A percentile compares a stretch with the other conserved stretches of the same genome.
Evolutionary conservation across 2,113 vertebrate genomes (phyloP).

Genomic region (Sigmodon hispidus): DNA sequence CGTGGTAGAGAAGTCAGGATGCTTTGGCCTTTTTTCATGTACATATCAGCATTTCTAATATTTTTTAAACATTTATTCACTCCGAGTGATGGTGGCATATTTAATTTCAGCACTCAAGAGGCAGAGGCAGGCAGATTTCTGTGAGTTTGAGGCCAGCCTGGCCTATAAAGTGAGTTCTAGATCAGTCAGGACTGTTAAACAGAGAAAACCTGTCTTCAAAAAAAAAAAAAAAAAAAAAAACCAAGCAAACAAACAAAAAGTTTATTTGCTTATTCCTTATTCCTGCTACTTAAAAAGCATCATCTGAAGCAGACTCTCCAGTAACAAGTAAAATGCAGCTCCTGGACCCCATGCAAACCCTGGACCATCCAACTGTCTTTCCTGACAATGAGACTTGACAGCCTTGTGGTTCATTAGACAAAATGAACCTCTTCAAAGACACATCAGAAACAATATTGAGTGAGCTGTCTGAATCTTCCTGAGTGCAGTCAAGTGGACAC

Average conservation of each 20-base stretch:
- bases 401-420: background rate
- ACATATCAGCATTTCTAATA: background rate
- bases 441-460: background rate
- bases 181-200: background rate
- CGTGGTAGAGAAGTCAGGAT: rapidly evolving
- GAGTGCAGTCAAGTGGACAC: background rate
- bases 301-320: background rate
- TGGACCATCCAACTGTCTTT: background rate
- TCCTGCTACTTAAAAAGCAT: background rate
- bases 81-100: background rate
- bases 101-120: background rate
- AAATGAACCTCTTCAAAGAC: background rate
- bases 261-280: background rate
- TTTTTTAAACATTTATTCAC: background rate
- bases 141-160: background rate
- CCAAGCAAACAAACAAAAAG: too few relatives aligned
- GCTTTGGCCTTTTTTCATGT: background rate
- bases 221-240: background rate
- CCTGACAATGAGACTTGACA: background rate
- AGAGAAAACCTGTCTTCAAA: background rate
- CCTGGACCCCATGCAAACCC: background rate
- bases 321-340: background rate
- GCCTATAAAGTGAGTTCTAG: background rate
- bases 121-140: background rate
- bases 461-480: background rate